Percentiles rank a stretch among this genome's conserved stretches.
phyloP scores from a whole-genome alignment of 1,140 invertebrate genomes.

The Heliconius eleuchia region DNA sequence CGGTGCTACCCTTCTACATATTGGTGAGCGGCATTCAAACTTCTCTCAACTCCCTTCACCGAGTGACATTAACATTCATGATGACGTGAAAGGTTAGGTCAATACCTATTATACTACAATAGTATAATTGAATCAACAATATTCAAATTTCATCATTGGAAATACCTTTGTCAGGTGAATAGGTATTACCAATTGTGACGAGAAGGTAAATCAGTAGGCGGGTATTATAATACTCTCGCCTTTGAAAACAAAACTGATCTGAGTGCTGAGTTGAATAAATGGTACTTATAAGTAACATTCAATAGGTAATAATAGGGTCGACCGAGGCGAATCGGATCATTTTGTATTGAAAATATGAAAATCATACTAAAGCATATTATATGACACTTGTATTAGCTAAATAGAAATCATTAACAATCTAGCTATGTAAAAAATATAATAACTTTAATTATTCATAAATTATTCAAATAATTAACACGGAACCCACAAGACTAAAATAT shows the following conservation, averaged over 20 bases:
- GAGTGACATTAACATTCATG: neutral
- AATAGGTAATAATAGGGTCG: too few species aligned
- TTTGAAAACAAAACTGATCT: neutral
- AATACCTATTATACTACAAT: neutral
- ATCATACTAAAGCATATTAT: too few species aligned
- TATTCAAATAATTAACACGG: too few species aligned
- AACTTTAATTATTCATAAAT: too few species aligned
- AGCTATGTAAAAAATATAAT: too few species aligned
- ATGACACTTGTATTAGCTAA: too few species aligned
- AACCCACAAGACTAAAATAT: too few species aligned
- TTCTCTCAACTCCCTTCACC: neutral
- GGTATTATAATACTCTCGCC: neutral
- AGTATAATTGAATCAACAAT: neutral
- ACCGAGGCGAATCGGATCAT: too few species aligned
- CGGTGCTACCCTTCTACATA: conserved; percentile 37
- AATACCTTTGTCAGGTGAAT: neutral
- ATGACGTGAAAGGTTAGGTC: neutral
- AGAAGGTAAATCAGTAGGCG: neutral
- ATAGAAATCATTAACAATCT: too few species aligned
- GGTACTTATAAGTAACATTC: too few species aligned
- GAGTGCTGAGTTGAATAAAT: neutral
- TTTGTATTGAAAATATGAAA: too few species aligned
- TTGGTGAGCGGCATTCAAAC: conserved; percentile 37
- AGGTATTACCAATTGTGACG: neutral
- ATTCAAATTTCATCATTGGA: neutral